Percentiles rank a stretch among this genome's conserved stretches.
Evolutionary conservation across 2,113 vertebrate genomes (phyloP).

Genomic region (Cavia porcellus): DNA sequence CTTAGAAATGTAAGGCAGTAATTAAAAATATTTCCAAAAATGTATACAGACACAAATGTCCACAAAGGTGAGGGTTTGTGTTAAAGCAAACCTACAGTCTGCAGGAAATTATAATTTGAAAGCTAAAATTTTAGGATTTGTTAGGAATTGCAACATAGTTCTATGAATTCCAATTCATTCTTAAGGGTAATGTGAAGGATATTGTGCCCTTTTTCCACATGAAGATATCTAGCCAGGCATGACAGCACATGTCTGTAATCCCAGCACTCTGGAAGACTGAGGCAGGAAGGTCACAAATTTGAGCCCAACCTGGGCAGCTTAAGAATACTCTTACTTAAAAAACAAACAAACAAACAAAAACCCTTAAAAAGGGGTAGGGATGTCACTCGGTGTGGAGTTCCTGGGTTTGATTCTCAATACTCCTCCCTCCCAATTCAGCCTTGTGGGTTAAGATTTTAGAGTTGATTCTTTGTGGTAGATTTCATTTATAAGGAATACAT

Average conservation of each 20-base stretch:
- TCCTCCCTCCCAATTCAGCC: background rate
- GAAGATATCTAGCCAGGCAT: background rate
- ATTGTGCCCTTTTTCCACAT: slow-evolving; percentile 25
- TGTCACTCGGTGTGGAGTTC: background rate
- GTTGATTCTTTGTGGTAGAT: slow-evolving; percentile 26
- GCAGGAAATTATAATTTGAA: slow-evolving; percentile 68
- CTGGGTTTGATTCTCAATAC: background rate
- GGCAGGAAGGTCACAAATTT: background rate
- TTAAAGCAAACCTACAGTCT: slow-evolving; percentile 62
- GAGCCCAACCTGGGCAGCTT: background rate
- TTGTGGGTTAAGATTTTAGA: slow-evolving; percentile 44
- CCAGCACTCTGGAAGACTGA: background rate
- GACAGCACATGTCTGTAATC: background rate
- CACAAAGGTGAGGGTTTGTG: background rate
- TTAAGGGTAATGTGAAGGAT: background rate
- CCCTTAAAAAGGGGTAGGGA: background rate
- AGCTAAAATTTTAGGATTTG: slow-evolving; percentile 66
- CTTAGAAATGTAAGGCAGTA: slow-evolving; percentile 11
- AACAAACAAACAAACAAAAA: too few species aligned
- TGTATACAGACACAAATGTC: background rate
- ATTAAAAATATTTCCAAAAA: slow-evolving; percentile 51
- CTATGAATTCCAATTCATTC: slow-evolving; percentile 59
- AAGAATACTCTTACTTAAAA: background rate
- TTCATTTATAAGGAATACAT: slow-evolving; percentile 41
- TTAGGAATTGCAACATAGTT: slow-evolving; percentile 72